These are phyloP conservation scores for Halcyon malimbica DNA, from an alignment of 2,113 vertebrate species.

Conservation along the genomic window DNA sequence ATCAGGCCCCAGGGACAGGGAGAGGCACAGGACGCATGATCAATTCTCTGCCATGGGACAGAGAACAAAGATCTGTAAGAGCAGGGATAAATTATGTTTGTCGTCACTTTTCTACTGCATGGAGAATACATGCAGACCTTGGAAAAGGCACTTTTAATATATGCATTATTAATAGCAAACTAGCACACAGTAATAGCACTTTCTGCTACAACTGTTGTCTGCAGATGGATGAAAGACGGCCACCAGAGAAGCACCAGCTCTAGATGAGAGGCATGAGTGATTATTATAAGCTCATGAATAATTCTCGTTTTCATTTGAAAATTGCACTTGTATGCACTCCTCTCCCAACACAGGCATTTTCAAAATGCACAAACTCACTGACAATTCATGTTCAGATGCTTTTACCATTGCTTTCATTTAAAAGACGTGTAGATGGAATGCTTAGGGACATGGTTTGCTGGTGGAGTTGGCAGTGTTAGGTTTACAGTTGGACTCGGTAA, in stretches of 20 bases:
- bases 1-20: not conserved
- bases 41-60: not conserved
- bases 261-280: not conserved
- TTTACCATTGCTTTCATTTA: not conserved
- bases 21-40: not conserved
- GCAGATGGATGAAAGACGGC: not conserved
- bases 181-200: not conserved
- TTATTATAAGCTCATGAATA: constrained; percentile 40
- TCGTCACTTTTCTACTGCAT: not conserved
- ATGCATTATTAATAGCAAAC: constrained; percentile 54
- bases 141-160: not conserved
- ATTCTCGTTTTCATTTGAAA: not conserved
- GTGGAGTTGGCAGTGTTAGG: not conserved
- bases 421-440: accelerated
- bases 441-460: not conserved
- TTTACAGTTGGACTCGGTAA: not conserved
- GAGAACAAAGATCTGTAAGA: not conserved
- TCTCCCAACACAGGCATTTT: not conserved
- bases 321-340: not conserved
- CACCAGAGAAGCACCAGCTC: not conserved
- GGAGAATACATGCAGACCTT: not conserved
- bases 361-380: not conserved
- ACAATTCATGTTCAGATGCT: not conserved
- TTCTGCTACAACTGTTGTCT: not conserved
- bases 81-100: not conserved